Evolutionary conservation across 2,797 vertebrate genomes (phyloP), one percentile per base, ranked within the genome.

Genomic region (Tangara arthus): DNA sequence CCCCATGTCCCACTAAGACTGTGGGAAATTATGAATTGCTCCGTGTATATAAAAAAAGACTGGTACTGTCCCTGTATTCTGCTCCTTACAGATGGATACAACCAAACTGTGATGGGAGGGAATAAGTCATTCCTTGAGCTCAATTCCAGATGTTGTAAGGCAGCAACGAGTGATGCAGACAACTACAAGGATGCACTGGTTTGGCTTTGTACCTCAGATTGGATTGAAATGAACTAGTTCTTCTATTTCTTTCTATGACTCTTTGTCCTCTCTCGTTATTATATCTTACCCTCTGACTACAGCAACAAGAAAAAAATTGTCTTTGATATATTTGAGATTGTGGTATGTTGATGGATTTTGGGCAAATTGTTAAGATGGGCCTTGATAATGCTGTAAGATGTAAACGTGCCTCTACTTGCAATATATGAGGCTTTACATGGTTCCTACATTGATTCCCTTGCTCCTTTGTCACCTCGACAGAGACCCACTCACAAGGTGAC

Each of bases 401-500:
- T 88, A 94, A 93, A 92, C 34, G 28, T 92, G 89, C 77, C 83
- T 87, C 80, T 75, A 90, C 93, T 95, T 89, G 79, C 90, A 96
- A 91, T 93, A 90, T 86, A 76, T 66, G 85, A 94, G 93, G 73
- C 92, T 96, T 96, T 91, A 93, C 95, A 82, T 94, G 92, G 89
- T 37, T 94, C 71, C 52, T 82, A 90, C 95, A 91, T 89, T 95
- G 96, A 96, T 96, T 91, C 70, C 21, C 42, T 73, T 90, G 83
- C 70, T 85, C 63, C 47, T 94, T 88, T 96, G 93, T 95, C 92
- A 95, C 90, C 85, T 91, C 14, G 6, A 92, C 75, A 92, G 71
- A 92, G 81, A 92, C 79, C 90, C 71, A 65, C 92, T 94, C 78
- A 72, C 92, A 95, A 94, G 94, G 94, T 96, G 95, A 96, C 94